These are phyloP conservation scores for Diogma glabrata DNA, from an alignment of 2,888 invertebrate species.

Conservation along the genomic window DNA sequence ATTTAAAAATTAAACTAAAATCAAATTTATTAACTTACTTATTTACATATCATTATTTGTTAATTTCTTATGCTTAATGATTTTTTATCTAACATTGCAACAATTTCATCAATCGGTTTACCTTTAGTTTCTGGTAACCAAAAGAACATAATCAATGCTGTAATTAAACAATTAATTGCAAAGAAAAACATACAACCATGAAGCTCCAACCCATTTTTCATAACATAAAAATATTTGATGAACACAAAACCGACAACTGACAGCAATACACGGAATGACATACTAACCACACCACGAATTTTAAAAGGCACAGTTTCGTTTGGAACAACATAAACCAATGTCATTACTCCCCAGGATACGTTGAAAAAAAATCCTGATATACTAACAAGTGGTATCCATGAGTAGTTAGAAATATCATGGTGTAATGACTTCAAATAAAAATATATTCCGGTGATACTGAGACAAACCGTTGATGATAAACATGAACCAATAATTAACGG, in stretches of 20 bases:
- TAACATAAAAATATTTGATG: slow-evolving; percentile 21
- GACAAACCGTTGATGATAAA: slow-evolving; percentile 24
- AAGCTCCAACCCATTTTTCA: too few species aligned
- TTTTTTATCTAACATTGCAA: too few species aligned
- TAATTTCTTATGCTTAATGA: too few species aligned
- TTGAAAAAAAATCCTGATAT: slow-evolving; percentile 28
- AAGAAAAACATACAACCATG: slow-evolving; percentile 30
- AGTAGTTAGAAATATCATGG: slow-evolving; percentile 20
- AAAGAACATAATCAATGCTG: slow-evolving; percentile 26
- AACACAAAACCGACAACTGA: neutral
- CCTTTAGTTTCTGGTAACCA: slow-evolving; percentile 35
- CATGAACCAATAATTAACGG: slow-evolving; percentile 17
- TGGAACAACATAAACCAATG: slow-evolving; percentile 28
- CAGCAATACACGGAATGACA: neutral
- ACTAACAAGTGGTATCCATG: slow-evolving; percentile 28
- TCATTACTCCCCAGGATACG: slow-evolving; percentile 28
- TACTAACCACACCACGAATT: neutral
- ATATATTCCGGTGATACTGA: slow-evolving; percentile 25
- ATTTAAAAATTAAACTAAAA: too few species aligned
- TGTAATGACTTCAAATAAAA: slow-evolving; percentile 19
- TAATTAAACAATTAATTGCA: slow-evolving; percentile 24
- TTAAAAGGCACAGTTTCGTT: slow-evolving; percentile 29
- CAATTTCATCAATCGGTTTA: slow-evolving; percentile 28
- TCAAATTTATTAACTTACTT: too few species aligned
- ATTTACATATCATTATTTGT: too few species aligned